Conservation (phyloP, 2,113 vertebrate species). For the Elachura formosa region DNA sequence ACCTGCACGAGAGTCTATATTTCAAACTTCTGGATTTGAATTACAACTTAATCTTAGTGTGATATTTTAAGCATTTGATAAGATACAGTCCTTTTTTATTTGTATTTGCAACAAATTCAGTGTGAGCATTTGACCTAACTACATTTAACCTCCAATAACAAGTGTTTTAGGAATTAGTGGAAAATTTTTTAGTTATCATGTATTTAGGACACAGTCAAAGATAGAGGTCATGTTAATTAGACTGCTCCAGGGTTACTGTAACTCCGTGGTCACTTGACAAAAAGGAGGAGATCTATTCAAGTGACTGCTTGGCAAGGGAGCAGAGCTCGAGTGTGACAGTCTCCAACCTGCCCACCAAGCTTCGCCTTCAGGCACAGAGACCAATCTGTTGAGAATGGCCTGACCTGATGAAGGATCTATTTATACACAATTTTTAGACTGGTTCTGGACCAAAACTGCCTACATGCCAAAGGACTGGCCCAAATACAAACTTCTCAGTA, state of each 20-base stretch:
- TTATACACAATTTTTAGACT: slow-evolving; percentile 9
- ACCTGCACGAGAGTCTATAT: not conserved
- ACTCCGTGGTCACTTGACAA: slow-evolving; percentile 23
- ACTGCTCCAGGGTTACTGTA: slow-evolving; percentile 55
- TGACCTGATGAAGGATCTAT: slow-evolving; percentile 10
- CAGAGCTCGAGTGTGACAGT: not conserved
- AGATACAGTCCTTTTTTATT: not conserved
- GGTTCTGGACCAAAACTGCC: not conserved
- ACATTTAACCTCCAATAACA: not conserved
- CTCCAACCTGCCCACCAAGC: not conserved
- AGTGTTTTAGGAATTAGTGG: slow-evolving; percentile 4
- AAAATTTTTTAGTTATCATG: slow-evolving; percentile 43
- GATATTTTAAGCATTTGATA: not conserved
- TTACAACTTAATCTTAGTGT: not conserved
- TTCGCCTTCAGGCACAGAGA: slow-evolving; percentile 43
- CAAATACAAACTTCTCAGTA: not conserved
- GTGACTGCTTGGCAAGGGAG: slow-evolving; percentile 7
- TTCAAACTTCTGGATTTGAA: not conserved
- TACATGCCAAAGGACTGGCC: not conserved
- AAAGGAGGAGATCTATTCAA: slow-evolving; percentile 1
- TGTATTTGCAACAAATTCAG: not conserved
- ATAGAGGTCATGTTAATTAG: slow-evolving; percentile 57
- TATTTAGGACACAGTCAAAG: slow-evolving; percentile 52
- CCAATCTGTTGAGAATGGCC: slow-evolving; percentile 52
- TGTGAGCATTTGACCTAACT: not conserved